Evolutionary conservation across 2,888 invertebrate species (phyloP).

Genomic region (Alsophila aescularia): DNA sequence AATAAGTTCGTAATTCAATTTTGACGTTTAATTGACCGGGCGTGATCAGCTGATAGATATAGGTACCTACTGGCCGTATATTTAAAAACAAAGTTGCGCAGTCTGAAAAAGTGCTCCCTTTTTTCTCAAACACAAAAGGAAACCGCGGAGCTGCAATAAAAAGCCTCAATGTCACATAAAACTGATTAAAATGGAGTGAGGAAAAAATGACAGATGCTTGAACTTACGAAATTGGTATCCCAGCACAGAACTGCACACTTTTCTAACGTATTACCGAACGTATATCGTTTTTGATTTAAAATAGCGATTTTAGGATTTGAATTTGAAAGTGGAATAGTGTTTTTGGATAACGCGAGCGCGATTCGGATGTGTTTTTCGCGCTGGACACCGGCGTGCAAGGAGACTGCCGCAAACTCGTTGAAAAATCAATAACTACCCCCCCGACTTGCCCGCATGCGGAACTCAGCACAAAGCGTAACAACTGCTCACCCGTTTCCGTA

Average conservation of each 20-base stretch:
- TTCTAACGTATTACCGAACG: constrained; percentile 44
- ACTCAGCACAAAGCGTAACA: constrained; percentile 67
- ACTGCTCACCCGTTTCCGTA: constrained; percentile 80
- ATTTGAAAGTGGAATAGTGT: constrained; percentile 56
- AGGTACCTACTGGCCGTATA: constrained; percentile 22
- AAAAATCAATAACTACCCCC: constrained; percentile 81
- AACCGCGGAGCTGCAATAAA: constrained; percentile 40
- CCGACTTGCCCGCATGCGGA: constrained; percentile 77
- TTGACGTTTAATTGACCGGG: constrained; percentile 57
- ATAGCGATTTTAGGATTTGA: constrained; percentile 43
- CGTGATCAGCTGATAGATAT: constrained; percentile 72
- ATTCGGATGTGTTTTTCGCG: constrained; percentile 75
- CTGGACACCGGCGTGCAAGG: constrained; percentile 75
- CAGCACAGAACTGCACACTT: constrained; percentile 70
- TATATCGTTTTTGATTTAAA: constrained; percentile 37
- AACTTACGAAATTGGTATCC: constrained; percentile 72
- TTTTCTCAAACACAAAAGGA: constrained; percentile 27
- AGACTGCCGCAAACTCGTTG: constrained; percentile 80
- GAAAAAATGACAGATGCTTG: constrained; percentile 47
- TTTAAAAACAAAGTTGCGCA: constrained; percentile 40
- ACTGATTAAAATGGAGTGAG: constrained; percentile 60
- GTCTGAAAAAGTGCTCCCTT: constrained; percentile 18
- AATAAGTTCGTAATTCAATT: constrained; percentile 27
- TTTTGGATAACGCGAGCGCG: constrained; percentile 74
- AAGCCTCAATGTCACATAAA: constrained; percentile 49